A percentile compares a stretch with the other conserved stretches of the same genome.
phyloP scores from a whole-genome alignment of 2,888 invertebrate species.

The Nephrotoma appendiculata region DNA sequence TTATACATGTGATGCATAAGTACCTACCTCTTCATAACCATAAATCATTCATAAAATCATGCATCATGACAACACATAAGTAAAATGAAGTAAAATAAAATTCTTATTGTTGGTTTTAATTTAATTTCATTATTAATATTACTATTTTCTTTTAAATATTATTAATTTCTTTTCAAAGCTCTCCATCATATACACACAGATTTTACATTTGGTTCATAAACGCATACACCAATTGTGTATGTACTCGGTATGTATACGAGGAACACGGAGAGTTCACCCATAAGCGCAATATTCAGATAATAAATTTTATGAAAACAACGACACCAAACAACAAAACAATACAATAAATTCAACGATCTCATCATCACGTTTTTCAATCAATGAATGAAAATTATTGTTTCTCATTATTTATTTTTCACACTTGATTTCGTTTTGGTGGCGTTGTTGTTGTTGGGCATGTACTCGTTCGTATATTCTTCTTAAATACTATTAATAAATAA shows the following conservation, averaged over 20 bases:
- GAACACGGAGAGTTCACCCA: neutral
- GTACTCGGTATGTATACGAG: neutral
- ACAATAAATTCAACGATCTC: neutral
- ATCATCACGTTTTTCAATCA: slow-evolving; percentile 4
- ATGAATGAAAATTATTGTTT: slow-evolving; percentile 4
- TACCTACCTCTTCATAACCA: neutral
- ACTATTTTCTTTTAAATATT: no score
- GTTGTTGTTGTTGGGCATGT: neutral
- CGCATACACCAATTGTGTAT: neutral
- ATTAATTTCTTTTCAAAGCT: neutral
- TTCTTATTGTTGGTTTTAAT: neutral
- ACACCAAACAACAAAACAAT: neutral
- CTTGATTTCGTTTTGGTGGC: neutral
- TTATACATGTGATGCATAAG: neutral
- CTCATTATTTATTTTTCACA: slow-evolving; percentile 4
- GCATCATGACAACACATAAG: neutral
- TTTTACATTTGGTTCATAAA: neutral
- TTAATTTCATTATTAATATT: neutral
- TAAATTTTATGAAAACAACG: neutral
- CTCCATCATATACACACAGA: neutral
- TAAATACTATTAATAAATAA: slow-evolving; percentile 4
- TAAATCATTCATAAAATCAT: neutral
- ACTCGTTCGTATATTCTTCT: neutral
- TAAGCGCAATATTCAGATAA: neutral
- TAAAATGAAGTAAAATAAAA: neutral